Conservation (phyloP, 2,797 vertebrate species). For the Arrhamphus sclerolepis region DNA sequence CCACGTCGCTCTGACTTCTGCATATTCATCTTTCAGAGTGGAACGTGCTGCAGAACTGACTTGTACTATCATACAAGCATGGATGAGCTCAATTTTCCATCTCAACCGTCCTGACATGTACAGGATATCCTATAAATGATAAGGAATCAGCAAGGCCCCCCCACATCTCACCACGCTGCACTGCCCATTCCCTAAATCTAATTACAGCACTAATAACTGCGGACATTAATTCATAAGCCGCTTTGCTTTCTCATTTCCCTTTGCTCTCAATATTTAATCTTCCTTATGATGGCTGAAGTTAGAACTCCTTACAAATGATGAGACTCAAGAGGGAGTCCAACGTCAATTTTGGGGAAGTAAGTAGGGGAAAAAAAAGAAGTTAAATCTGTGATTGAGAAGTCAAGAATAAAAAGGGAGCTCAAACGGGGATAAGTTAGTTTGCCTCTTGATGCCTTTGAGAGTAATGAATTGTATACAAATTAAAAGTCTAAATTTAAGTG, state of each 20-base stretch:
- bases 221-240: slow-evolving; percentile 82
- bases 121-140: slow-evolving; percentile 74
- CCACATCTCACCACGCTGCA: slow-evolving; percentile 59
- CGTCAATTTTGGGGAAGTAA: slow-evolving; percentile 28
- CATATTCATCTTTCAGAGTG: slow-evolving; percentile 57
- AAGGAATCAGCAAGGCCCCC: slow-evolving; percentile 54
- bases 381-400: slow-evolving; percentile 4
- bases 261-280: slow-evolving; percentile 76
- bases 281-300: slow-evolving; percentile 67
- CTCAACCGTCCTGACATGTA: slow-evolving; percentile 68
- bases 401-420: slow-evolving; percentile 17
- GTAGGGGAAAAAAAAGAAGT: slow-evolving; percentile 32
- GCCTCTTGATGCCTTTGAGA: slow-evolving; percentile 48
- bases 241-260: slow-evolving; percentile 79
- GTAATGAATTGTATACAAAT: slow-evolving; percentile 71
- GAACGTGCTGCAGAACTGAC: slow-evolving; percentile 28
- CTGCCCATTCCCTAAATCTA: slow-evolving; percentile 77
- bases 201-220: slow-evolving; percentile 80
- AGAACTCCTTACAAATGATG: slow-evolving; percentile 48
- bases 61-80: slow-evolving; percentile 64
- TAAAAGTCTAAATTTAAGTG: slow-evolving; percentile 71
- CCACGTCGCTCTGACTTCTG: slow-evolving; percentile 49
- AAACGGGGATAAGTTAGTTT: slow-evolving; percentile 41
- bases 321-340: slow-evolving; percentile 35
- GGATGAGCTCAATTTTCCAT: slow-evolving; percentile 74